Evolutionary conservation across 2,888 invertebrate genomes (phyloP), one percentile per base, ranked within the genome.

Genomic region (Holacanthella duospinosa): DNA sequence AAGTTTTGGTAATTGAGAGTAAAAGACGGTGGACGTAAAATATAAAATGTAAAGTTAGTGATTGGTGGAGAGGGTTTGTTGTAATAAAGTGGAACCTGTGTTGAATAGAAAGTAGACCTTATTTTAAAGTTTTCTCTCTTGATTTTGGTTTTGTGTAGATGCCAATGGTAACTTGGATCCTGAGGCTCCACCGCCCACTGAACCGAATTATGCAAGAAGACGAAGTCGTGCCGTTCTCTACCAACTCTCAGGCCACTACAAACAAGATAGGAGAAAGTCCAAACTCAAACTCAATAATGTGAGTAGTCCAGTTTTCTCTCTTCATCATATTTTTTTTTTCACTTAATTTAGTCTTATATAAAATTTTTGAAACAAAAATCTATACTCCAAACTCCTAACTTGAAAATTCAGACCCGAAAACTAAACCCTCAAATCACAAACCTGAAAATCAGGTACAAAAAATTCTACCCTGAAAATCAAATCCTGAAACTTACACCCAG

Each of bases 221-320:
- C 84, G 95, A 75, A 93, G 93, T 77, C 83, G 95, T 76, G 95
- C 95, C 54, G 94, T 95, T 65, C 86, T 95, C 68, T 95, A 95
- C 81, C 94, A 95, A 81, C 84, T 95, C 74, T 94, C 93, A 74
- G 95, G 95, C 69, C 94, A 94, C 80, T 95, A 94, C 80, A 93
- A 91, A 78, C 92, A 91, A 76, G 78, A 80, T 66, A 90, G 90
- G 78, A 86, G 86, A 80, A 81, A 94, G 82, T 88, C 87, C 72
- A 94, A 94, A 82, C 83, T 93, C 75, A 93, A 93, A 82, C 83
- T 94, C 74, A 93, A 93, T 80, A 94, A 92, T 82, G 94, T 93
- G 82, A 88, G n/a, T n/a, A n/a, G 89, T 85, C 60, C 25, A 4
- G 1, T 28, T 28, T 26, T 55, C 56, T 36, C 6, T 36, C 16